Evolutionary conservation across 2,797 vertebrate species (phyloP).

Genomic region (Mus minutoides): DNA sequence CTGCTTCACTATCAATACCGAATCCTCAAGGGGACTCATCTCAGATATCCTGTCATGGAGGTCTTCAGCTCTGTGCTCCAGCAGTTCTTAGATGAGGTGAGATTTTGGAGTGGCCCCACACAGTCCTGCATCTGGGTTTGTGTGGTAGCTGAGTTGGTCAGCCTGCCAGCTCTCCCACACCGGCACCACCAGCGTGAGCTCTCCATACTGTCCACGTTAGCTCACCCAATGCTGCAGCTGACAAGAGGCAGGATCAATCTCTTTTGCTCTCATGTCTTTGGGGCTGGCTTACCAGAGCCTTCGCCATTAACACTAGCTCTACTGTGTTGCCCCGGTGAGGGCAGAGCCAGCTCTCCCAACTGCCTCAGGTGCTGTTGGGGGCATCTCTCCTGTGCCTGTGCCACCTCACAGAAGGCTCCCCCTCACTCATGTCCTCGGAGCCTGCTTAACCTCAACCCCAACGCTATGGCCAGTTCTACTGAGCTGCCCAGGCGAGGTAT

Average conservation of each 20-base stretch:
- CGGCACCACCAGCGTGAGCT: background rate
- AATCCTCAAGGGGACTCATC: too few relatives aligned
- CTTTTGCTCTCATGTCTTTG: background rate
- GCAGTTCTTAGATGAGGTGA: background rate
- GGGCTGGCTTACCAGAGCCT: background rate
- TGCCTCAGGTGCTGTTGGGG: background rate
- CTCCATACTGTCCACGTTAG: background rate
- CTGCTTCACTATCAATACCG: background rate
- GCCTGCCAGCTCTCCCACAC: background rate
- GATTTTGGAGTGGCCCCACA: background rate
- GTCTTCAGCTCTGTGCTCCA: background rate
- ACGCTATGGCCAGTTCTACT: too few relatives aligned
- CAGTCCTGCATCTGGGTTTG: background rate
- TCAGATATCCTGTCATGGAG: background rate
- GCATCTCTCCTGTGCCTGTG: background rate
- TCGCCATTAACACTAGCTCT: background rate
- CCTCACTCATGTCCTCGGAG: background rate
- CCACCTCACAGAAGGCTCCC: background rate
- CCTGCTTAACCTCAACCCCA: background rate
- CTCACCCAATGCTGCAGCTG: background rate
- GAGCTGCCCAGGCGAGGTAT: background rate
- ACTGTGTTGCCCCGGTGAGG: too few relatives aligned
- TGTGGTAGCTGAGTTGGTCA: background rate
- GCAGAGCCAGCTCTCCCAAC: too few relatives aligned
- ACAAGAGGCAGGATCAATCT: background rate